Conservation (phyloP, 1,140 invertebrate species). For the silkworm (Bombyx mori) region DNA sequence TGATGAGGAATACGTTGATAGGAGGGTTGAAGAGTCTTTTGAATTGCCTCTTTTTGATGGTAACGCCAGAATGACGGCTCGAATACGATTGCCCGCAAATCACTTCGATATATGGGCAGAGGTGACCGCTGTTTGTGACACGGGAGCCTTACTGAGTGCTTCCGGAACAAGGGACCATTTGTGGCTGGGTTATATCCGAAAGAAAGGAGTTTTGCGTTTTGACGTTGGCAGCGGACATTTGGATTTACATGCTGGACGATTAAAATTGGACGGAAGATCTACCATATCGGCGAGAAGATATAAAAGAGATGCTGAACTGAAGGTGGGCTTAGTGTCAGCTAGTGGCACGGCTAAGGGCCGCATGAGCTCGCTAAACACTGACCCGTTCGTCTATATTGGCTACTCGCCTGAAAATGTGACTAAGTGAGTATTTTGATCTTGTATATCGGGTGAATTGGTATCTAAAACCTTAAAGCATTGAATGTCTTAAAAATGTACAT, state of each 20-base stretch:
- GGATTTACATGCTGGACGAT: constrained; percentile 42
- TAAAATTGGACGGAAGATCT: constrained; percentile 43
- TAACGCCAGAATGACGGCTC: constrained; percentile 40
- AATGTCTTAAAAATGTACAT: no score
- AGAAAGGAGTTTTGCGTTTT: constrained; percentile 44
- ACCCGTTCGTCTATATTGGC: constrained; percentile 52
- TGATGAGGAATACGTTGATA: constrained; percentile 37
- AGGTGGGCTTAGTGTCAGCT: constrained; percentile 35
- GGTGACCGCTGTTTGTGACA: constrained; percentile 51
- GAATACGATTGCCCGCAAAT: constrained; percentile 47
- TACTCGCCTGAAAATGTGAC: constrained; percentile 53
- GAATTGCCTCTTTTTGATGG: constrained; percentile 56
- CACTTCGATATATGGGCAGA: constrained; percentile 64
- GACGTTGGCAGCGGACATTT: constrained; percentile 46
- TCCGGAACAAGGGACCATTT: constrained; percentile 56
- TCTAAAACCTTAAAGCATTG: no score
- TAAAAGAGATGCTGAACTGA: constrained; percentile 54
- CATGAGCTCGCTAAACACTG: constrained; percentile 55
- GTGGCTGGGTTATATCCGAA: constrained; percentile 51
- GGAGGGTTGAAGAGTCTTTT: constrained; percentile 28
- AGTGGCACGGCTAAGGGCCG: constrained; percentile 45
- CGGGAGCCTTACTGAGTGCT: constrained; percentile 51
- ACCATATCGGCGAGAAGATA: constrained; percentile 55
- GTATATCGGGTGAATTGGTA: not conserved
- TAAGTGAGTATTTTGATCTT: constrained; percentile 31